Evolutionary conservation across 2,797 vertebrate species (phyloP), one percentile per base, ranked within the genome.

Genomic region (Gambusia yucatana): DNA sequence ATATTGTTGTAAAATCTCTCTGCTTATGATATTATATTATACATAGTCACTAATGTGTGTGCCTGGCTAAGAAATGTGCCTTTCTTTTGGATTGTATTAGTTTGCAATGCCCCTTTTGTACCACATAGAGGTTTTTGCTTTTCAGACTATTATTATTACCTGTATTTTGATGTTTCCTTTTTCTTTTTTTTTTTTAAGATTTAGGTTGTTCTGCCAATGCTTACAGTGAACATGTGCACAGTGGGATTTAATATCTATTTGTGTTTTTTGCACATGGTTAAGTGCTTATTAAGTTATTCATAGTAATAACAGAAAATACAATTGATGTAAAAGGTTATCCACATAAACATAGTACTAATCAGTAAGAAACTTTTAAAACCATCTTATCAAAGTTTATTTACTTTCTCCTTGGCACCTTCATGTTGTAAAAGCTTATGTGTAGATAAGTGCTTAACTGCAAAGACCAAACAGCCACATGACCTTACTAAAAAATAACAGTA

Each of bases 1-100:
- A 80, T 65, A 75, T 79, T 83, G 77, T 78, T 91, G 74, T 86
- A 89, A 91, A 91, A 72, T 87, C 82, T 90, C 77, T 89, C 77
- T 57, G 79, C 41, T 75, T 83, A 55, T 82, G 84, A 90, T 89
- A 75, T 81, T 90, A 89, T 85, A 89, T 84, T 90, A 87, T 86
- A 88, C 22, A 76, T 87, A 88, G 76, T 81, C 76, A 74, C 84
- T 84, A 47, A 87, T 87, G 82, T 86, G 55, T 84, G 81, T 90
- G 83, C 72, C 73, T 87, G 76, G 73, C 47, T 78, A 74, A 88
- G 73, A 88, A 75, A 89, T 65, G 80, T 91, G 86, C 91, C 81
- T 92, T 41, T 91, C 4, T 2, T 78, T 36, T 79, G 43, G 39
- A 85, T 77, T 61, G 73, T 73, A 44, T 86, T 82, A 78, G 57